Conservation (phyloP, 2,113 vertebrate species). For the Cebus imitator region DNA sequence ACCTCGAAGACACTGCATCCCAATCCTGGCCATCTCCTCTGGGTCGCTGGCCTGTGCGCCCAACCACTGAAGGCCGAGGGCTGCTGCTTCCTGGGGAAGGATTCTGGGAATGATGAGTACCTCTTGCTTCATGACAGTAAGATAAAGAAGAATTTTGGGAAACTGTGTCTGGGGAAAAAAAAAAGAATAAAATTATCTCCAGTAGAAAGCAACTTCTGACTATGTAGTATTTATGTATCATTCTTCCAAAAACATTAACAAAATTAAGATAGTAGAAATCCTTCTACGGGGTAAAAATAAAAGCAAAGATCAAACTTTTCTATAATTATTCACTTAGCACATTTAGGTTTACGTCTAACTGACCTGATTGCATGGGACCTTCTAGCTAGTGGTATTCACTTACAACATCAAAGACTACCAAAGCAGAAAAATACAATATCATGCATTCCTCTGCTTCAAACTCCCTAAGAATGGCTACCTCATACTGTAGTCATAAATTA, state of each 20-base stretch:
- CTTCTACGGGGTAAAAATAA: background rate
- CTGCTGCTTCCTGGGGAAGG: constrained; percentile 91
- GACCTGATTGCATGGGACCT: background rate
- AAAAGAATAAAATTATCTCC: constrained; percentile 24
- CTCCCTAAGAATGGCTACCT: background rate
- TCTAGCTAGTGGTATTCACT: background rate
- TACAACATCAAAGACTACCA: fast-evolving
- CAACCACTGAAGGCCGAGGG: constrained; percentile 93
- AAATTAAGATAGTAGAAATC: background rate
- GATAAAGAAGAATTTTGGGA: constrained; percentile 96
- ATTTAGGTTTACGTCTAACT: background rate
- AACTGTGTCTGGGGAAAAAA: constrained; percentile 84
- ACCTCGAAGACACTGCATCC: constrained; percentile 94
- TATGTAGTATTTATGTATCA: background rate
- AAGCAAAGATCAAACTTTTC: background rate
- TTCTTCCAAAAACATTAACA: background rate
- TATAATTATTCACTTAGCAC: background rate
- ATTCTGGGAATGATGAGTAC: constrained; percentile 85
- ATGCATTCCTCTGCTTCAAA: background rate
- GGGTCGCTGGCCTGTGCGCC: constrained; percentile 91
- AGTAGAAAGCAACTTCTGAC: background rate
- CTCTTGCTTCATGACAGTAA: constrained; percentile 88
- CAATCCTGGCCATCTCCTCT: constrained; percentile 97
- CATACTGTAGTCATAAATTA: background rate
- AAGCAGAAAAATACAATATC: background rate